Evolutionary conservation across 1,140 invertebrate genomes (phyloP).

Genomic region (Lysiphlebus fabarum): DNA sequence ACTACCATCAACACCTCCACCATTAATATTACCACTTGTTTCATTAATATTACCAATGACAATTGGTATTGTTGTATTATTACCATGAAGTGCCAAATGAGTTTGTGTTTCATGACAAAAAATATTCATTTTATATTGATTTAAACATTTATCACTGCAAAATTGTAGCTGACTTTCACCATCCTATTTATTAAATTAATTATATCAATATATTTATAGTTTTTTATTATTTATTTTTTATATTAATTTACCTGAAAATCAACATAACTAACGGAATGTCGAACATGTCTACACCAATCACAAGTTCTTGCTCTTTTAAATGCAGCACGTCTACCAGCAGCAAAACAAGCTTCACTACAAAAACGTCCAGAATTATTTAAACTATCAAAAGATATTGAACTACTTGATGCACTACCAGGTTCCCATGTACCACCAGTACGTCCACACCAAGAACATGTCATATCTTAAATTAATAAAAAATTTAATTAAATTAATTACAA

Average conservation of each 20-base stretch:
- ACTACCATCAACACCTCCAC: no score
- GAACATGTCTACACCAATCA: slow-evolving; percentile 87
- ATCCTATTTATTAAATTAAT: slow-evolving; percentile 54
- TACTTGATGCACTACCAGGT: slow-evolving; percentile 29
- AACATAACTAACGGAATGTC: slow-evolving; percentile 88
- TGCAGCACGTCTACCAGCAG: slow-evolving; percentile 78
- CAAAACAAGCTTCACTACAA: slow-evolving; percentile 86
- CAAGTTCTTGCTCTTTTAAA: slow-evolving; percentile 91
- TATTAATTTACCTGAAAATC: slow-evolving; percentile 66
- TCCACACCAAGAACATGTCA: slow-evolving; percentile 43
- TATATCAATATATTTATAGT: neutral
- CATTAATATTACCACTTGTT: slow-evolving; percentile 25
- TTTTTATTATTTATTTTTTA: neutral
- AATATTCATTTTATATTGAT: slow-evolving; percentile 95
- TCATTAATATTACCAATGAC: slow-evolving; percentile 24
- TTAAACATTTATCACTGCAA: slow-evolving; percentile 86
- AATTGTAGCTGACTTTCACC: slow-evolving; percentile 77
- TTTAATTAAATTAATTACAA: no score
- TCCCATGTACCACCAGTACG: slow-evolving; percentile 36
- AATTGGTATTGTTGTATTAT: slow-evolving; percentile 47
- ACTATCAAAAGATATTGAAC: slow-evolving; percentile 31
- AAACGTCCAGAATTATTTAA: slow-evolving; percentile 37
- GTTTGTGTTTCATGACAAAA: slow-evolving; percentile 89
- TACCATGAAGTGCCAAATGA: slow-evolving; percentile 74
- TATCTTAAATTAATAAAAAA: no score